These are phyloP conservation scores for Sebastes vulpes DNA, from an alignment of 2,797 vertebrate species.

Conservation along the genomic window DNA sequence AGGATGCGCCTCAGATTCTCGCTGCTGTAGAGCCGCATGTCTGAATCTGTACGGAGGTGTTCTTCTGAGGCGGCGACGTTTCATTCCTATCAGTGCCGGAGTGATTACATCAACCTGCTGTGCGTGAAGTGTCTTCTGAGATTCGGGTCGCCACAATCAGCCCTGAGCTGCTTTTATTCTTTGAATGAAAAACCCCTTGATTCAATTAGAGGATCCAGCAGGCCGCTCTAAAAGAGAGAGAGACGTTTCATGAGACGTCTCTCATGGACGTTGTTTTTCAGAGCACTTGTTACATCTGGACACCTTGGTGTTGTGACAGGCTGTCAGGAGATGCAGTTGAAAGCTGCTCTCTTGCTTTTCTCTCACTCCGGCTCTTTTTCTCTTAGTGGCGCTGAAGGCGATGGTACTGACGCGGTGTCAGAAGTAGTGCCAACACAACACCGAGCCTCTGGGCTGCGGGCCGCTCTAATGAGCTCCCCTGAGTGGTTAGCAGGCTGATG, in stretches of 20 bases:
- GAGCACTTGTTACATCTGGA: conserved; percentile 21
- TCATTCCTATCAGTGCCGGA: neutral
- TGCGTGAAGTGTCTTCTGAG: conserved; percentile 3
- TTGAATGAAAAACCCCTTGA: neutral
- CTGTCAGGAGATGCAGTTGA: conserved; percentile 31
- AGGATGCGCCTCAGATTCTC: neutral
- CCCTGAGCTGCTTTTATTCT: neutral
- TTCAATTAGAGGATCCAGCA: conserved; percentile 23
- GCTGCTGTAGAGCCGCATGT: neutral
- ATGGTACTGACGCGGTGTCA: conserved; percentile 62
- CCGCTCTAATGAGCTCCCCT: conserved; percentile 78
- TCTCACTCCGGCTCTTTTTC: conserved; percentile 15
- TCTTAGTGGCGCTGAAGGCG: conserved; percentile 31
- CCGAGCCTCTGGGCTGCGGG: conserved; percentile 54
- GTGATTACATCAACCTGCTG: conserved; percentile 13
- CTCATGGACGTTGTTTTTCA: neutral
- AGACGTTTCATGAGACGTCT: neutral
- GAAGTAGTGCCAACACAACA: conserved; percentile 74
- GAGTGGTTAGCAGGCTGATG: conserved; percentile 63
- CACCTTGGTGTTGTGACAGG: conserved; percentile 42
- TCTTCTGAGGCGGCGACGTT: neutral
- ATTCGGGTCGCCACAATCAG: neutral
- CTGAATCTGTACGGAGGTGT: neutral
- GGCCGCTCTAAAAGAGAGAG: neutral
- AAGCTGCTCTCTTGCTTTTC: conserved; percentile 15